Base-by-base conservation (phyloP, 1,140 invertebrate genomes). In the Diploscapter pachys region DNA sequence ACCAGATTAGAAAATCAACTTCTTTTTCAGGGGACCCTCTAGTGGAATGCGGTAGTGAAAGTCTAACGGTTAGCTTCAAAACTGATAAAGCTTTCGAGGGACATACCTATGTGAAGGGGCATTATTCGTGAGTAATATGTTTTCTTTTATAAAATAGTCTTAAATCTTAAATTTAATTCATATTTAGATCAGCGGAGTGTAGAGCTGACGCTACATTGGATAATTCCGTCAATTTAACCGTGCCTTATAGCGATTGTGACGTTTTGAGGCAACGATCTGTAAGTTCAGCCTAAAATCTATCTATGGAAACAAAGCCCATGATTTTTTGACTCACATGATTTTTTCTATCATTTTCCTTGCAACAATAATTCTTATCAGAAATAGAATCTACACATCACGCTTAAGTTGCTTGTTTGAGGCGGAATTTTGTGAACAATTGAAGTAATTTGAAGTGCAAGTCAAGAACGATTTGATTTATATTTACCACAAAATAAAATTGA, bases 21-120 rank as follows among this genome's bases (percentile, higher is more conserved):
- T 4, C 2, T 2, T 53, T 75, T 79, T 79, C 64, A 80, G 79
- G 69, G 31, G 78, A 69, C 50, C 79, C 79, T 5, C 55, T 56
- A 53, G 71, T 80, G 55, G 79, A 80, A 77, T 80, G 79, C 55
- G 72, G 68, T 5, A 72, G 68, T 50, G 77, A 79, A 48, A 71
- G 70, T 56, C 53, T 80, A 51, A 78, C 73, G 31, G 70, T 80
- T 51, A 76, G 67, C 49, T 80, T 80, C 73, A 76, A 76, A 48
- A 80, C 79, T 13, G 56, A 80, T 55, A 59, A 67, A 55, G 78
- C 63, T 9, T 80, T 80, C 51, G 79, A 80, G 57, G 79, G 79
- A 8, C 79, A 80, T 63, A 74, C 77, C 8, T 80, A 79, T 68
- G 79, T 80, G 5, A 80, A 80, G 57, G 79, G 78, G 49, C 73